Evolutionary conservation across 2,888 invertebrate species (phyloP).

Genomic region (Microctonus brassicae): DNA sequence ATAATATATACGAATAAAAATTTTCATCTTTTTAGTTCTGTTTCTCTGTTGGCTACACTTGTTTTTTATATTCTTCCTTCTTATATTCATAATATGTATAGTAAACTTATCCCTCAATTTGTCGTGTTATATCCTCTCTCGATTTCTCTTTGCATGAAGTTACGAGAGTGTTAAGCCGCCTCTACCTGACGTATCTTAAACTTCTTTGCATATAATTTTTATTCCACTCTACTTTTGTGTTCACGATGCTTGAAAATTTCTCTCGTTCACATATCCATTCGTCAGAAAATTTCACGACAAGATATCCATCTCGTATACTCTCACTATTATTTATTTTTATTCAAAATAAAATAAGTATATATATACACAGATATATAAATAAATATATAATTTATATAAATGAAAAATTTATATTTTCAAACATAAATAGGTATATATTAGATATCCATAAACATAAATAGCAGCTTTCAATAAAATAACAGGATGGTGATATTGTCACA

Average conservation of each 20-base stretch:
- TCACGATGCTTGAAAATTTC: slow-evolving; percentile 12
- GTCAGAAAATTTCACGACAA: slow-evolving; percentile 31
- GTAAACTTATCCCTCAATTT: slow-evolving; percentile 10
- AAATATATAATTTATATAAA: neutral
- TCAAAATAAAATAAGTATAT: neutral
- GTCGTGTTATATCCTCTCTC: slow-evolving; percentile 29
- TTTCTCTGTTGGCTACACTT: neutral
- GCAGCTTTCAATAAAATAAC: neutral
- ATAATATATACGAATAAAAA: neutral
- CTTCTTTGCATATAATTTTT: slow-evolving; percentile 51
- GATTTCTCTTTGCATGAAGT: slow-evolving; percentile 38
- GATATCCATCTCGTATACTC: slow-evolving; percentile 32
- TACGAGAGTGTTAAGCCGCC: slow-evolving; percentile 57
- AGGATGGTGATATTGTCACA: neutral
- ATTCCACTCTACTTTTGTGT: slow-evolving; percentile 24
- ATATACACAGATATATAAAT: neutral
- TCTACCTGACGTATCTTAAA: slow-evolving; percentile 51
- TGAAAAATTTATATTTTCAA: slow-evolving; percentile 1
- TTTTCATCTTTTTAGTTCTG: neutral
- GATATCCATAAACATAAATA: no score
- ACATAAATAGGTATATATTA: neutral
- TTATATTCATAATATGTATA: neutral
- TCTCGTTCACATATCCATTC: neutral
- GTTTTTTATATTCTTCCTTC: slow-evolving; percentile 1
- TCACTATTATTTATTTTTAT: neutral